These are phyloP conservation scores for Cerceris rybyensis DNA, from an alignment of 2,888 invertebrate species.

Conservation along the genomic window DNA sequence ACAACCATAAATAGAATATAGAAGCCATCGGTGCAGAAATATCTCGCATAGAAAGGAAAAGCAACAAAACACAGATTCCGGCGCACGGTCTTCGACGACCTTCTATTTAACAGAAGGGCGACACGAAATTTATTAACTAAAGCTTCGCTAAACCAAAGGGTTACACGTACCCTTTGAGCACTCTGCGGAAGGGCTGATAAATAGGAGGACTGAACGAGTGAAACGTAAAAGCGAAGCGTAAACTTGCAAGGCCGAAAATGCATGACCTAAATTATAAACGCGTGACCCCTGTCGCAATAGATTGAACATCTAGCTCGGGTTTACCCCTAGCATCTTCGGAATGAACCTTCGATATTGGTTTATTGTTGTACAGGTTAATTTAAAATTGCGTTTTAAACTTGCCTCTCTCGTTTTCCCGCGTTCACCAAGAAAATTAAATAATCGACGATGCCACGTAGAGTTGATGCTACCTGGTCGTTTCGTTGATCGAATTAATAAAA, in stretches of 20 bases:
- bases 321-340: conserved; percentile 24
- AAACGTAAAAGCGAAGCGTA: conserved; percentile 33
- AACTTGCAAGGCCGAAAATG: conserved; percentile 52
- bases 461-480: no score
- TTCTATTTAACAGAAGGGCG: background rate
- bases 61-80: no score
- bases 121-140: conserved; percentile 36
- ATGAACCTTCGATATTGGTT: conserved; percentile 21
- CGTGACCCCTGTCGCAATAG: conserved; percentile 44
- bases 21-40: no score
- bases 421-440: no score
- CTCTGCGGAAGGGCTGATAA: conserved; percentile 17
- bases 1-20: no score
- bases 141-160: conserved; percentile 3
- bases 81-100: no score
- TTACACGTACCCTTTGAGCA: conserved; percentile 7
- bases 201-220: conserved; percentile 21
- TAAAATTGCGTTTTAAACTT: background rate
- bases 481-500: no score
- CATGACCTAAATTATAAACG: conserved; percentile 59
- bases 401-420: no score
- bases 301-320: conserved; percentile 13
- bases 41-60: no score
- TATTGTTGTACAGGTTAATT: conserved; percentile 4
- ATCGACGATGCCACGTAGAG: no score